Base-by-base conservation (phyloP, 2,113 vertebrate genomes). In the Nestor notabilis region DNA sequence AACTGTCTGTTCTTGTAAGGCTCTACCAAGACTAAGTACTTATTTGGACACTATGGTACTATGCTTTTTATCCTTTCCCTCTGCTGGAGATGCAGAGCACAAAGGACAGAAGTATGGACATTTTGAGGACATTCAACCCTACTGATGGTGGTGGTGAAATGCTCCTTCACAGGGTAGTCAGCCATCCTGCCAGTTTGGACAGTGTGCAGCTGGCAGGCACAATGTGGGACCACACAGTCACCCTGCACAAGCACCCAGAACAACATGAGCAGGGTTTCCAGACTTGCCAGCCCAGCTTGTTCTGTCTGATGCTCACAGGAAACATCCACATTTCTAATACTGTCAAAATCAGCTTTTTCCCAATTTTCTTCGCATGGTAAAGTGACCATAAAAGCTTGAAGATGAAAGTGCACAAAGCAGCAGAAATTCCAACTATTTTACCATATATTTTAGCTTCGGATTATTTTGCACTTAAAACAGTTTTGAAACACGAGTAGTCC, bases 381-480 rank as follows among this genome's bases (percentile, higher is more conserved):
- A 47, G 14, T 20, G 72, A 65, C 15, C 20, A 15, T 18, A 65
- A 70, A n/a, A 3, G 16, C 41, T 37, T 4, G 4, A 64, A 74
- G 24, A 25, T 35, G 15, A 64, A 83, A 80, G 33, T 9, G 14
- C 13, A 24, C 61, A 49, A 63, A 13, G 65, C 47, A 74, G 50
- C 43, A 92, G 56, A 94, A 93, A 66, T 37, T 41, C 17, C n/a
- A 75, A 46, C 19, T 71, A 47, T 78, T 92, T 91, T 77, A 58
- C 23, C 4, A 2, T 4, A 7, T 11, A 9, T 65, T 27, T 71
- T 77, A 53, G n/a, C 58, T 85, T 58, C 37, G 84, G 83, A 95
- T 60, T 91, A 93, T 89, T 95, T 90, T 87, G 47, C 52, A 69
- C 8, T 68, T 80, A 58, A 70, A 82, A 37, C 66, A 58, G 31